Evolutionary conservation across 2,888 invertebrate genomes (phyloP).

Genomic region (Conchocele bisecta): DNA sequence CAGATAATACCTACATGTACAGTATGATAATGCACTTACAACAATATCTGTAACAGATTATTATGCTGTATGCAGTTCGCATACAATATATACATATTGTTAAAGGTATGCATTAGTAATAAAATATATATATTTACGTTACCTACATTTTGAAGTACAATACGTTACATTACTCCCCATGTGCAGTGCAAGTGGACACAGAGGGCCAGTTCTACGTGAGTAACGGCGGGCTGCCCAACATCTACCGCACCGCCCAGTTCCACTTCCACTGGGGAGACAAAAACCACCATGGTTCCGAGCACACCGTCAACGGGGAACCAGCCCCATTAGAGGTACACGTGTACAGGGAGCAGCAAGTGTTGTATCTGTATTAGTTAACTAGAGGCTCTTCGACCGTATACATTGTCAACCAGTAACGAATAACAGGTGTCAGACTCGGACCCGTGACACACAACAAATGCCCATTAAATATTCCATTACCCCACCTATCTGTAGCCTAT

Average conservation of each 20-base stretch:
- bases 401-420: background rate
- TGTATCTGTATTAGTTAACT: background rate
- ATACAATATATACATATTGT: background rate
- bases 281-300: conserved; percentile 90
- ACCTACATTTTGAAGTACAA: background rate
- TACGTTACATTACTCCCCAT: background rate
- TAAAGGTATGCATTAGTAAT: background rate
- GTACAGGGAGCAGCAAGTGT: background rate
- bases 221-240: conserved; percentile 71
- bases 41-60: no score
- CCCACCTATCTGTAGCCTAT: no score
- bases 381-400: background rate
- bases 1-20: no score
- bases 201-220: conserved; percentile 69
- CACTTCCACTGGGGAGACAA: conserved; percentile 94
- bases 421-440: no score
- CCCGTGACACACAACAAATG: no score
- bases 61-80: no score
- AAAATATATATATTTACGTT: background rate
- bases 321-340: conserved; percentile 83
- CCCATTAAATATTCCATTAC: no score
- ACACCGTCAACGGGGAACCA: conserved; percentile 88
- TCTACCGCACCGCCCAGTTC: conserved; percentile 87
- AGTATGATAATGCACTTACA: no score
- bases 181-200: conserved; percentile 72